These are phyloP conservation scores for Sinosuthora webbiana DNA, from an alignment of 2,113 vertebrate species.

Conservation along the genomic window DNA sequence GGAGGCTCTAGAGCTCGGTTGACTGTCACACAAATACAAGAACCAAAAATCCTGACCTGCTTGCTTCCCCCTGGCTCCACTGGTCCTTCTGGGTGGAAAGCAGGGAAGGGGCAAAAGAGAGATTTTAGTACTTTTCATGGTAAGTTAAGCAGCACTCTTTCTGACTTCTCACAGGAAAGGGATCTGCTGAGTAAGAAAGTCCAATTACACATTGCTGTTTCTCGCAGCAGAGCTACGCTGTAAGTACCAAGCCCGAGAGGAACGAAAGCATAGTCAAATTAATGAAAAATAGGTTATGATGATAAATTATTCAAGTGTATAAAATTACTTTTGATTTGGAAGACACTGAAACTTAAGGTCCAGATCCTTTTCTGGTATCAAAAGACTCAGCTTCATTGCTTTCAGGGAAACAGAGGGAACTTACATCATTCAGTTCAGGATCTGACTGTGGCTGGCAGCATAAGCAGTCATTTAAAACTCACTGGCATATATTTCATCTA, in stretches of 20 bases:
- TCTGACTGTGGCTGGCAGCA: conserved; percentile 15
- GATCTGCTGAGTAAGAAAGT: conserved; percentile 52
- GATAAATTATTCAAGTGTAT: conserved; percentile 56
- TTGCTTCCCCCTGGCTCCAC: background rate
- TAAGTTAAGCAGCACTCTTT: background rate
- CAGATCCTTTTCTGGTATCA: background rate
- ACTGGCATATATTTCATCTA: conserved; percentile 3
- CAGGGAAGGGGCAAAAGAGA: background rate
- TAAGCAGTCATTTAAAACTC: conserved; percentile 26
- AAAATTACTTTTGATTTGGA: background rate
- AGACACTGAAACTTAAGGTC: background rate
- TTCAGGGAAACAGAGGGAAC: background rate
- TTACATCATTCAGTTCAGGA: background rate
- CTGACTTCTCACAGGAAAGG: conserved; percentile 3
- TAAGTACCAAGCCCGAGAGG: background rate
- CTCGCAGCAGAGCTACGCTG: accelerated
- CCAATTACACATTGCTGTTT: background rate
- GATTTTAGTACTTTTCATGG: background rate
- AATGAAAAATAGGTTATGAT: conserved; percentile 52
- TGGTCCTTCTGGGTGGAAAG: background rate
- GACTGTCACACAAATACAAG: background rate
- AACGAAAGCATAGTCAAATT: background rate
- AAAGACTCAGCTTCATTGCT: background rate
- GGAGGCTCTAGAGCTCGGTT: background rate
- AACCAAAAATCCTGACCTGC: background rate